These are phyloP conservation scores for Philantomba maxwellii DNA, from an alignment of 2,113 vertebrate genomes.

Conservation along the genomic window DNA sequence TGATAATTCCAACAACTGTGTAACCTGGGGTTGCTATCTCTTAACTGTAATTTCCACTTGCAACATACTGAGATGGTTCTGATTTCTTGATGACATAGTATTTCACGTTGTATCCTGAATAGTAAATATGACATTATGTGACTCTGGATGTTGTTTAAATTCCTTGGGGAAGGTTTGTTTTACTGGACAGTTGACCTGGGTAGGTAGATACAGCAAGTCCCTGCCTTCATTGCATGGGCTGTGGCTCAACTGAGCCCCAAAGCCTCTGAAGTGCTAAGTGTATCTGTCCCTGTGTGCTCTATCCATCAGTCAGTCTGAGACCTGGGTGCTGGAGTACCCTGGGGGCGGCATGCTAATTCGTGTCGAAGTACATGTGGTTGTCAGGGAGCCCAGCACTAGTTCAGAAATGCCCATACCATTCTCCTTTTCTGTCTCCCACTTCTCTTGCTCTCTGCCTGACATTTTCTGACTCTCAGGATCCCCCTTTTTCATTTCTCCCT, in stretches of 20 bases:
- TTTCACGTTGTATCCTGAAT: not conserved
- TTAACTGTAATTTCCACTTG: not conserved
- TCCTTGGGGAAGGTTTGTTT: not conserved
- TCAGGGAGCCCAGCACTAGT: not conserved
- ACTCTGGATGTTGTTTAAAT: not conserved
- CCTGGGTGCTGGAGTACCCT: not conserved
- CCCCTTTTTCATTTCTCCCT: not conserved
- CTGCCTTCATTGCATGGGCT: not conserved
- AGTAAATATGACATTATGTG: not conserved
- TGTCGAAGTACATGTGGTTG: not conserved
- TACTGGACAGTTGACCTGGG: not conserved
- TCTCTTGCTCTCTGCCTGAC: not conserved
- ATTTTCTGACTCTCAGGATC: no score
- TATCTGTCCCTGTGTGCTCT: not conserved
- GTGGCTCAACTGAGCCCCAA: not conserved
- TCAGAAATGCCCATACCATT: not conserved
- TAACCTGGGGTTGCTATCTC: not conserved
- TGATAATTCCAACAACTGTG: not conserved
- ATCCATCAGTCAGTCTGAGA: not conserved
- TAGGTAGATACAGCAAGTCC: not conserved
- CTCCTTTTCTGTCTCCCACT: not conserved
- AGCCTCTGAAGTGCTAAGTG: not conserved
- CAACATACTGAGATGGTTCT: not conserved
- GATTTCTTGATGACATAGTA: not conserved
- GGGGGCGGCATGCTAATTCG: not conserved